Percentiles rank a stretch among this genome's conserved stretches.
Conservation (phyloP, 2,888 invertebrate genomes). For the Drosophila fulvimacula region DNA sequence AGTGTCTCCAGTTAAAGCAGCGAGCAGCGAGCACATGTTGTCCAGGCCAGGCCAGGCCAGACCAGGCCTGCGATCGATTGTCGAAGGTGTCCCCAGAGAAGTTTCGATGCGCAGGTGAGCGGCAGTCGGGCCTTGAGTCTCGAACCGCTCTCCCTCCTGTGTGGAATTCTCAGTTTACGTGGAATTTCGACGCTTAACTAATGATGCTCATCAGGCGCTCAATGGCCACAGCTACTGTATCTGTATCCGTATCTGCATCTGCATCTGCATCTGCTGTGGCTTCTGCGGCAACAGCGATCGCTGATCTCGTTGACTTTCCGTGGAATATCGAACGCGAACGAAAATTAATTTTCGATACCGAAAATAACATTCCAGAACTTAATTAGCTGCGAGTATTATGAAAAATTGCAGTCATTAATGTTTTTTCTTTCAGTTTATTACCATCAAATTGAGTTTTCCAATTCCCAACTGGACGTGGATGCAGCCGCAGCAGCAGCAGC, state of each 20-base stretch:
- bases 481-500: not conserved
- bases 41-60: slow-evolving; percentile 26
- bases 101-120: slow-evolving; percentile 70
- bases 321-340: slow-evolving; percentile 56
- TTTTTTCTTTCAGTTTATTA: slow-evolving; percentile 10
- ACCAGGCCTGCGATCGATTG: slow-evolving; percentile 34
- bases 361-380: slow-evolving; percentile 54
- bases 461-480: slow-evolving; percentile 28
- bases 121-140: slow-evolving; percentile 6
- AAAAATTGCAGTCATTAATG: slow-evolving; percentile 74
- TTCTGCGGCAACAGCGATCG: slow-evolving; percentile 35
- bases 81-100: slow-evolving; percentile 73
- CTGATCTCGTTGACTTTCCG: slow-evolving; percentile 43
- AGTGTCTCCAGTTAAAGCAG: slow-evolving; percentile 18
- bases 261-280: slow-evolving; percentile 41
- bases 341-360: slow-evolving; percentile 62
- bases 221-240: slow-evolving; percentile 69
- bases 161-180: slow-evolving; percentile 65
- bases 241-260: slow-evolving; percentile 14
- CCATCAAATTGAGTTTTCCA: slow-evolving; percentile 68
- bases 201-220: slow-evolving; percentile 80
- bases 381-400: slow-evolving; percentile 70
- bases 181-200: slow-evolving; percentile 81
- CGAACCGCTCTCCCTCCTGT: slow-evolving; percentile 9
- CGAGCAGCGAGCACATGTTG: slow-evolving; percentile 58